Base-by-base conservation (phyloP, 2,797 vertebrate species). In the Sebastes aleutianus region DNA sequence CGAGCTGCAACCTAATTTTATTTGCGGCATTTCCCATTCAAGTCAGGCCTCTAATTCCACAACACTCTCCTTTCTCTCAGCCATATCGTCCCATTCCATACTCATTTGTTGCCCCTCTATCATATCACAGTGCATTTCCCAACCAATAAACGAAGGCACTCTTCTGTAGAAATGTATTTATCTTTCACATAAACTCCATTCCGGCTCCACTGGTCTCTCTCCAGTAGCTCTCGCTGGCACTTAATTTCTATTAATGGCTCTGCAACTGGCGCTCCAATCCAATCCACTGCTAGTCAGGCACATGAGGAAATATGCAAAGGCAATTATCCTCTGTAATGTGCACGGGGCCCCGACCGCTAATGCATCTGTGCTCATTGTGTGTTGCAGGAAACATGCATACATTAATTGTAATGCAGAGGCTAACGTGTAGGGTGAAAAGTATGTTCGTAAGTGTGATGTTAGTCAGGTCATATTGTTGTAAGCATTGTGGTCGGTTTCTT, bases 191-290 rank as follows among this genome's bases (percentile, higher is more conserved):
- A 92, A 93, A 95, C 95, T 95, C 92, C 87, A 91, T 93, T 93
- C 92, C 76, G 80, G 90, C 93, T 91, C 88, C 89, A 87, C 85
- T 80, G 89, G 93, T 94, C 92, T 93, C 91, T 90, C 94, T 95
- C 85, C 92, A 95, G 92, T 93, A 93, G 91, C 90, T 94, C 90
- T 95, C 73, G 75, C 88, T 89, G 91, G 89, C 93, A 94, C 92
- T 96, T 96, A 95, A 96, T 96, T 95, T 96, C 95, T 96, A 96
- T 96, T 96, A 96, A 95, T 96, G 94, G 91, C 93, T 93, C 87
- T 92, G 93, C 93, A 93, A 95, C 93, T 90, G 92, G 84, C 88
- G 85, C 93, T 93, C 59, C 67, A 94, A 94, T 94, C 93, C 91
- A 93, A 95, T 94, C 88, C 83, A 82, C 74, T 24, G 89, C 77